Conservation (phyloP, 2,113 vertebrate species). For the Vidua chalybeata region DNA sequence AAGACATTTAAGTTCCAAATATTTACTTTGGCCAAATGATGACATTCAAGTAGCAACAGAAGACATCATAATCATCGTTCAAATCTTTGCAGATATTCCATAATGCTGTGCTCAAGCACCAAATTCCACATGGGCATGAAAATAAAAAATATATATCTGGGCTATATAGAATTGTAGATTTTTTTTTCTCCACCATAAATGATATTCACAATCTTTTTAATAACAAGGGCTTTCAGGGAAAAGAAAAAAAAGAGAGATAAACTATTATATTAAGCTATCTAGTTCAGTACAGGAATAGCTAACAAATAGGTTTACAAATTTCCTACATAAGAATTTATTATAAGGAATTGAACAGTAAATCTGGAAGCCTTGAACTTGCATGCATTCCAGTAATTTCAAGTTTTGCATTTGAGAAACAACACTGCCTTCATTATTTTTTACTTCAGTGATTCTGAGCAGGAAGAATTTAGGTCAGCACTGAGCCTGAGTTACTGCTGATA, state of each 20-base stretch:
- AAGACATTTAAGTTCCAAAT: neutral
- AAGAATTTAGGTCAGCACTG: constrained; percentile 69
- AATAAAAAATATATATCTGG: neutral
- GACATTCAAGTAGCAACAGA: neutral
- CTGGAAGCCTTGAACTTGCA: constrained; percentile 3
- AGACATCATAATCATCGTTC: neutral
- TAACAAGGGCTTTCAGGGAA: neutral
- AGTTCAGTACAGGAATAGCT: neutral
- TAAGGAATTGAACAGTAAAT: neutral
- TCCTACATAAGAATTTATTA: neutral
- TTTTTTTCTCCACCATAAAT: neutral
- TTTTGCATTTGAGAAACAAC: constrained; percentile 62
- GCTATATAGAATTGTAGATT: neutral
- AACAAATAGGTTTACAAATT: neutral
- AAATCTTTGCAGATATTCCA: neutral
- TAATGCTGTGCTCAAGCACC: neutral
- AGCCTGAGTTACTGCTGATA: constrained; percentile 59
- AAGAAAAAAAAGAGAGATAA: accelerated
- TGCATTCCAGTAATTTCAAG: constrained; percentile 25
- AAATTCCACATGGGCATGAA: neutral
- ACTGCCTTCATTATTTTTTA: constrained; percentile 66
- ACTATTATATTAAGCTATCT: neutral
- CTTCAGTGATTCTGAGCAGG: constrained; percentile 35
- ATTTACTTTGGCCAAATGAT: neutral
- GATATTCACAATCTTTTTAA: neutral